Evolutionary conservation across 2,888 invertebrate species (phyloP).

Genomic region (Erebia aethiops): DNA sequence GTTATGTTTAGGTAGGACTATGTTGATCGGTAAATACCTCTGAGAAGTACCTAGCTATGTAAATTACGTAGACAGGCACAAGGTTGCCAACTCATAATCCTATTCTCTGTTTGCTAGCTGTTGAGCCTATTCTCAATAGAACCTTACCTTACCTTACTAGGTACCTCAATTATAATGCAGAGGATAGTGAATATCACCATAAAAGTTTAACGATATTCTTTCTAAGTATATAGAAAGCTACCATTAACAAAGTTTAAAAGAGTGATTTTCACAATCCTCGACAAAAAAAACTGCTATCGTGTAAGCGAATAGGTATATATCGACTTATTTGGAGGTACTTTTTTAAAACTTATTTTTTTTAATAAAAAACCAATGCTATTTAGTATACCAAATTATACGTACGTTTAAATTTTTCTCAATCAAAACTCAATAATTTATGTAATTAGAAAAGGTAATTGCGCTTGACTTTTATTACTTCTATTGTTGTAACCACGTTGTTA

Average conservation of each 20-base stretch:
- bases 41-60: conserved; percentile 33
- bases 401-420: too few species aligned
- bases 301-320: too few species aligned
- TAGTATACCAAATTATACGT: too few species aligned
- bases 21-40: conserved; percentile 23
- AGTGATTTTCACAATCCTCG: too few species aligned
- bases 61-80: conserved; percentile 32
- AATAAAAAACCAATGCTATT: too few species aligned
- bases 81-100: conserved; percentile 30
- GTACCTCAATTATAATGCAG: background rate
- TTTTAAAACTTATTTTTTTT: too few species aligned
- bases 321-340: too few species aligned
- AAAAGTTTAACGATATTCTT: background rate
- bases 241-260: too few species aligned
- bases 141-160: too few species aligned
- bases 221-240: too few species aligned
- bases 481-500: conserved; percentile 21
- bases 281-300: too few species aligned
- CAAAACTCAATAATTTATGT: background rate
- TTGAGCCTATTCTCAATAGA: background rate
- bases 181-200: background rate
- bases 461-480: conserved; percentile 23
- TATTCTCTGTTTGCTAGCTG: conserved; percentile 27
- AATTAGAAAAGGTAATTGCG: conserved; percentile 14
- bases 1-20: conserved; percentile 11